Conservation (phyloP, 1,140 invertebrate species). For the Cydia pomonella region DNA sequence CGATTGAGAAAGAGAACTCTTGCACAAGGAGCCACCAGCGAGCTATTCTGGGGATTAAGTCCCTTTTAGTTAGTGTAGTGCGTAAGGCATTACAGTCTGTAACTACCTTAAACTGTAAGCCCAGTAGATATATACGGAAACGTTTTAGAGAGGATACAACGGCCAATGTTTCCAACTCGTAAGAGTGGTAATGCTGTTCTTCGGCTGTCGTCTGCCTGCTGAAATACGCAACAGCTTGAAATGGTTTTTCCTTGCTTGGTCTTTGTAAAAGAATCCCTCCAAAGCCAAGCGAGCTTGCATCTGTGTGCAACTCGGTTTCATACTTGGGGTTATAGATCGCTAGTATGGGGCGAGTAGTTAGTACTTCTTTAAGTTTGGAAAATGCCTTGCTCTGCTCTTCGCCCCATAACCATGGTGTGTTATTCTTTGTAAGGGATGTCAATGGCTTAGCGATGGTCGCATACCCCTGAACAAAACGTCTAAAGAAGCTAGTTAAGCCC, state of each 20-base stretch:
- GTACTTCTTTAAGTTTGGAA: constrained; percentile 39
- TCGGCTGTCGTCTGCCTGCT: constrained; percentile 43
- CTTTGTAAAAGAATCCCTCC: constrained; percentile 44
- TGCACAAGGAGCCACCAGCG: constrained; percentile 40
- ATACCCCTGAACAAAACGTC: constrained; percentile 47
- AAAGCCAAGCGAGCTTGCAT: constrained; percentile 39
- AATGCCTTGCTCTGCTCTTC: constrained; percentile 45
- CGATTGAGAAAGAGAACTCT: constrained; percentile 45
- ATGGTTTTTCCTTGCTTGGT: constrained; percentile 37
- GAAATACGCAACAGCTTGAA: constrained; percentile 50
- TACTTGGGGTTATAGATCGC: constrained; percentile 40
- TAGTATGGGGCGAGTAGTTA: constrained; percentile 38
- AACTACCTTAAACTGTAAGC: constrained; percentile 56
- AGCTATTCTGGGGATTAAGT: no score
- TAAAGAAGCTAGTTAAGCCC: constrained; percentile 33
- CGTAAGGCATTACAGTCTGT: constrained; percentile 60
- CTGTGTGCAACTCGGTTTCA: constrained; percentile 43
- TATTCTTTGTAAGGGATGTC: constrained; percentile 46
- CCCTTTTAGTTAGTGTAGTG: constrained; percentile 24
- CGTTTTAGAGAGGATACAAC: constrained; percentile 46
- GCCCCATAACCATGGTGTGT: constrained; percentile 35
- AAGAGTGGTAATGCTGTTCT: constrained; percentile 49
- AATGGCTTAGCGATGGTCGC: constrained; percentile 48
- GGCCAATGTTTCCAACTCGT: constrained; percentile 52
- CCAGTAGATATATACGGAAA: constrained; percentile 54